phyloP scores from a whole-genome alignment of 2,888 invertebrate species.

The Aphrophora alni region DNA sequence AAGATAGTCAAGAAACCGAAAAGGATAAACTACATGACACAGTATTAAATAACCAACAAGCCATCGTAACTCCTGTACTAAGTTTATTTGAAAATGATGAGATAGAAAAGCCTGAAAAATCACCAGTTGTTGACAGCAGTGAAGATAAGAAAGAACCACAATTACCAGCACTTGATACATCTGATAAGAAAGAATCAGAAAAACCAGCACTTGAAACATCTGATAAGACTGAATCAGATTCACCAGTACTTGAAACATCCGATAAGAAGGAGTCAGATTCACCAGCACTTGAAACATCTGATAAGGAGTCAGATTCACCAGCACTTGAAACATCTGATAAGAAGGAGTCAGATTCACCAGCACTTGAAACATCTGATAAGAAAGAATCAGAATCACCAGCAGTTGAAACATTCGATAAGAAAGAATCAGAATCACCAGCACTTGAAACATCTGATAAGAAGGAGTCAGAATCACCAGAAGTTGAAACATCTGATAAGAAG shows the following conservation, averaged over 20 bases:
- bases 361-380: no score
- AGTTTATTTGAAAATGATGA: not conserved
- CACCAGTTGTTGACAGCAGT: not conserved
- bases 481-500: not conserved
- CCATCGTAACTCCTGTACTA: not conserved
- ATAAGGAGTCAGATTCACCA: no score
- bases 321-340: no score
- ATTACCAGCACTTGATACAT: not conserved
- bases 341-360: no score
- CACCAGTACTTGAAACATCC: slow-evolving; percentile 12
- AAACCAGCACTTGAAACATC: not conserved
- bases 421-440: no score
- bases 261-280: no score
- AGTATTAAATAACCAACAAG: not conserved
- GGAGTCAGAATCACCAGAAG: not conserved
- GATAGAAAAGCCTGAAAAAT: not conserved
- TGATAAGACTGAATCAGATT: not conserved
- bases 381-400: no score
- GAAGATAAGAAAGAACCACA: not conserved
- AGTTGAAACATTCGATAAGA: no score
- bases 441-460: no score
- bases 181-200: not conserved
- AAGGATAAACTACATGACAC: not conserved
- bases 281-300: no score
- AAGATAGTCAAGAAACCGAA: not conserved